Evolutionary conservation across 2,797 vertebrate genomes (phyloP).

Genomic region (Neomorphus geoffroyi): DNA sequence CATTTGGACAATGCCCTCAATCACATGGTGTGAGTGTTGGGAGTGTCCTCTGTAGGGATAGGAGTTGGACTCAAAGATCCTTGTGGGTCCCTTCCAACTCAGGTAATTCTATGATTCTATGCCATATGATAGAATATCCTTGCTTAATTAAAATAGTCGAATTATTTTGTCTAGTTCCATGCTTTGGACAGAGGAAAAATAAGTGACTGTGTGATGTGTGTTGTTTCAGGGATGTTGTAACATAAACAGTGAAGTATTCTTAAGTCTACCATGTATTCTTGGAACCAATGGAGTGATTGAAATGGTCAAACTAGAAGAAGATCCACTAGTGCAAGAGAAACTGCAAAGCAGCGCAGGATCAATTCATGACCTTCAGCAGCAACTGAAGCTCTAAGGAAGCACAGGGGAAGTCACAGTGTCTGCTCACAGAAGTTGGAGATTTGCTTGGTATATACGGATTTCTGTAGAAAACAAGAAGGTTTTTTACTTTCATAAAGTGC

Average conservation of each 20-base stretch:
- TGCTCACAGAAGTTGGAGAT: not conserved
- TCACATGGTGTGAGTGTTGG: too few species aligned
- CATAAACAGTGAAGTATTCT: slow-evolving; percentile 87
- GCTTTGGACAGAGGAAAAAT: not conserved
- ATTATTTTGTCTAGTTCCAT: not conserved
- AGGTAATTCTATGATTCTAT: too few species aligned
- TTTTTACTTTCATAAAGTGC: not conserved
- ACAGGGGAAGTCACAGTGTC: not conserved
- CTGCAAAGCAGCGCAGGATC: slow-evolving; percentile 83
- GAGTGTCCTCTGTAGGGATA: too few species aligned
- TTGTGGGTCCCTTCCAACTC: too few species aligned
- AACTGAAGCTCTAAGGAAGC: slow-evolving; percentile 84
- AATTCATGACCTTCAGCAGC: slow-evolving; percentile 84
- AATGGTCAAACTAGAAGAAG: slow-evolving; percentile 77
- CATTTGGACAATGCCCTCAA: too few species aligned
- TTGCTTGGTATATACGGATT: not conserved
- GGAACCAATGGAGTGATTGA: slow-evolving; percentile 84
- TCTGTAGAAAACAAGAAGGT: not conserved
- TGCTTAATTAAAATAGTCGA: not conserved
- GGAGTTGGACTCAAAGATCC: too few species aligned
- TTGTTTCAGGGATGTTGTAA: slow-evolving; percentile 69
- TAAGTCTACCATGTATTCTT: slow-evolving; percentile 91
- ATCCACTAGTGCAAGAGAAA: slow-evolving; percentile 79
- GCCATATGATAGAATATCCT: not conserved
- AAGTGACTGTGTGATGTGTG: not conserved